phyloP scores from a whole-genome alignment of 2,888 invertebrate species.

The Gari tellinella region DNA sequence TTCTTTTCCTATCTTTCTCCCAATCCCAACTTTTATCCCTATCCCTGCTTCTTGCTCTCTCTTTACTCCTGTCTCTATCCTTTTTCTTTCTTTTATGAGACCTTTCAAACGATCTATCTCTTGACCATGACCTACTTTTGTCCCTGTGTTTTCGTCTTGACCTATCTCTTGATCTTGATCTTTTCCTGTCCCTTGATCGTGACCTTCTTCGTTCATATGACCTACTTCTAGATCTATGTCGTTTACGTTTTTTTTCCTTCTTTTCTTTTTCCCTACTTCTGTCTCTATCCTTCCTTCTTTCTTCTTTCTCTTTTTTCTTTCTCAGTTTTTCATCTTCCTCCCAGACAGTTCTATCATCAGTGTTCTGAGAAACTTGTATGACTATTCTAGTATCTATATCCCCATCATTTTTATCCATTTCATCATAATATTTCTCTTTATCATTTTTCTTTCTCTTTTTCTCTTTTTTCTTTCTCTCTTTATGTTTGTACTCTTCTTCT shows the following conservation, averaged over 20 bases:
- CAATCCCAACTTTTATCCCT: too few relatives aligned
- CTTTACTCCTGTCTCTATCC: conserved; percentile 60
- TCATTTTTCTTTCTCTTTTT: conserved; percentile 48
- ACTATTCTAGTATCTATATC: conserved; percentile 59
- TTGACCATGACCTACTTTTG: conserved; percentile 49
- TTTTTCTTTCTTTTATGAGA: conserved; percentile 50
- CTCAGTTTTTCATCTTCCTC: conserved; percentile 55
- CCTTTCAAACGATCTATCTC: conserved; percentile 58
- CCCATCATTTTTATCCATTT: conserved; percentile 23
- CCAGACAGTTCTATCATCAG: conserved; percentile 59
- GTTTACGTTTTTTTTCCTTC: conserved; percentile 52
- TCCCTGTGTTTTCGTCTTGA: conserved; percentile 30
- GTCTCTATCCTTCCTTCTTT: conserved; percentile 49
- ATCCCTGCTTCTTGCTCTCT: too few relatives aligned
- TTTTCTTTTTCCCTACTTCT: conserved; percentile 54
- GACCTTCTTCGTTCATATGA: conserved; percentile 62
- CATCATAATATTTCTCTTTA: conserved; percentile 43
- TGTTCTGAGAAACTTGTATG: conserved; percentile 57
- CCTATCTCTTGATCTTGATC: conserved; percentile 61
- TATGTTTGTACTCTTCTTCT: conserved; percentile 58
- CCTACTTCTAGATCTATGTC: conserved; percentile 36
- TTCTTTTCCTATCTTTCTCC: conserved; percentile 44
- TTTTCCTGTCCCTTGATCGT: conserved; percentile 60
- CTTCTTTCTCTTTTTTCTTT: conserved; percentile 49
- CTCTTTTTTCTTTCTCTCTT: conserved; percentile 50